These are phyloP conservation scores for Scaptomyza montana DNA, from an alignment of 1,140 invertebrate species.

Conservation along the genomic window DNA sequence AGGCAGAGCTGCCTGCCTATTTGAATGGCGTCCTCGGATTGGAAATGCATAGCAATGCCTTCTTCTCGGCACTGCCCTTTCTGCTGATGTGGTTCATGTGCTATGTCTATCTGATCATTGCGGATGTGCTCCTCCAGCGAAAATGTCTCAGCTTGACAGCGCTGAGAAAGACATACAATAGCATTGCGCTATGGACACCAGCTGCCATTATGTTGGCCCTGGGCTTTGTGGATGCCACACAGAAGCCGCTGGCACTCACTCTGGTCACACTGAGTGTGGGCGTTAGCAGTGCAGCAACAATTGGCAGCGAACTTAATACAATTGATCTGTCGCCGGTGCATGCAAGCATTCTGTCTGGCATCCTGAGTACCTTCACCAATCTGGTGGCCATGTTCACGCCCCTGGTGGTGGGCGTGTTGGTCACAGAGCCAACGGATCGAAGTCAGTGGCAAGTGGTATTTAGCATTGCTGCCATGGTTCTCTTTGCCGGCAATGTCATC, in stretches of 20 bases:
- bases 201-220: slow-evolving; percentile 86
- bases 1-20: slow-evolving; percentile 96
- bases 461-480: slow-evolving; percentile 88
- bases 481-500: slow-evolving; percentile 87
- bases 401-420: slow-evolving; percentile 86
- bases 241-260: slow-evolving; percentile 85
- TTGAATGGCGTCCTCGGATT: slow-evolving; percentile 92
- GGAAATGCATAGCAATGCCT: slow-evolving; percentile 90
- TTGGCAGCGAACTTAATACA: slow-evolving; percentile 88
- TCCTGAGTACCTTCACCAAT: slow-evolving; percentile 91
- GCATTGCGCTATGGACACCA: slow-evolving; percentile 86
- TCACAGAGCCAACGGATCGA: slow-evolving; percentile 86
- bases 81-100: slow-evolving; percentile 88
- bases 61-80: slow-evolving; percentile 92
- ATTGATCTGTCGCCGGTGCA: slow-evolving; percentile 91
- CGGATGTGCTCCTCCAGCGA: slow-evolving; percentile 86
- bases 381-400: slow-evolving; percentile 89
- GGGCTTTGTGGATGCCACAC: slow-evolving; percentile 85
- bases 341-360: slow-evolving; percentile 87
- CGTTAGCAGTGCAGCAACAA: slow-evolving; percentile 90
- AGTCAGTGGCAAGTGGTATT: slow-evolving; percentile 90
- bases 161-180: slow-evolving; percentile 88
- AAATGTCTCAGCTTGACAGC: slow-evolving; percentile 85
- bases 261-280: slow-evolving; percentile 89
- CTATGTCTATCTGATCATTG: slow-evolving; percentile 87